Conservation (phyloP, 1,140 invertebrate genomes). For the Coenobita brevimanus region DNA sequence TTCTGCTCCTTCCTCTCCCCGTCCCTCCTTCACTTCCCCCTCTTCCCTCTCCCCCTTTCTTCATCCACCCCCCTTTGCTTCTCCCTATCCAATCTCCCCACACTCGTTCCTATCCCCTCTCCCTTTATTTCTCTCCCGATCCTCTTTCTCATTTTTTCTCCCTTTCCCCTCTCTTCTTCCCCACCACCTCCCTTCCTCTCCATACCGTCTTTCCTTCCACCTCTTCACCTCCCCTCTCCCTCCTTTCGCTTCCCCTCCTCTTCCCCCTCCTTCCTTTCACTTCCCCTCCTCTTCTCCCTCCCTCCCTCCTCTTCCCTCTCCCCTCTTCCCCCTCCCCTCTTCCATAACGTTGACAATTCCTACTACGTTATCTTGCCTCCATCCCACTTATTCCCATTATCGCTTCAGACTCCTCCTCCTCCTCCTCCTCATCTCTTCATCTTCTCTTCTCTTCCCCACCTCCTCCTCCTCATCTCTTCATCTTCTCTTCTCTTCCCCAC, state of each 20-base stretch:
- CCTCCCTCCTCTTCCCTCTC: too few species aligned
- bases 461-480: neutral
- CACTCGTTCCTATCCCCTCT: neutral
- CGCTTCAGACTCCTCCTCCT: neutral
- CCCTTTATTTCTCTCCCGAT: neutral
- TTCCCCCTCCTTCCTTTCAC: neutral
- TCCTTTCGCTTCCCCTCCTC: neutral
- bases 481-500: neutral
- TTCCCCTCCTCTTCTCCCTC: too few species aligned
- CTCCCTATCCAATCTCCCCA: neutral
- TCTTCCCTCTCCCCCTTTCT: neutral
- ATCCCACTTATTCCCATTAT: neutral
- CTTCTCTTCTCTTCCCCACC: too few species aligned
- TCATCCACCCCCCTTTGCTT: neutral
- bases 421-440: too few species aligned
- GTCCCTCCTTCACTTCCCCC: neutral
- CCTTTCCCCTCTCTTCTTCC: too few species aligned
- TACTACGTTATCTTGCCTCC: too few species aligned
- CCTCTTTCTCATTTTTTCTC: neutral
- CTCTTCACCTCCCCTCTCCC: too few species aligned
- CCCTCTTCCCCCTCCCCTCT: neutral
- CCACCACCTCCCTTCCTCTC: too few species aligned
- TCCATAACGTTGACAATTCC: too few species aligned
- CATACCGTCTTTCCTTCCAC: too few species aligned
- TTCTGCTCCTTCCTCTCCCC: neutral